Evolutionary conservation across 2,113 vertebrate species (phyloP), one percentile per base, ranked within the genome.

Genomic region (Mormyrus iriodes): DNA sequence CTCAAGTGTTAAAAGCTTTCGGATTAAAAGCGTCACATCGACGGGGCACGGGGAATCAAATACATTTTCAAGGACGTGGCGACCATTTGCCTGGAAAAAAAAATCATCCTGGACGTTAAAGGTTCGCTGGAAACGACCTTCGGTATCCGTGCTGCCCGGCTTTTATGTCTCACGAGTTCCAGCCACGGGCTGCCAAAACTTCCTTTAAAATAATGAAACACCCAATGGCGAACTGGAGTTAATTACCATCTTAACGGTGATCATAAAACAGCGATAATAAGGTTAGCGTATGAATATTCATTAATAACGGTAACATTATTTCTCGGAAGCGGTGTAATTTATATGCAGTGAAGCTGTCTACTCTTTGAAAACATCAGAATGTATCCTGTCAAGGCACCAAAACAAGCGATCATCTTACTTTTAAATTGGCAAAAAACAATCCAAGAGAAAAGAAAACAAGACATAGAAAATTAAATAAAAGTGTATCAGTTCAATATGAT

Each of bases 1-100:
- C 95, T 95, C 95, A 95, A 95, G 95, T 95, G 95, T 95, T 96
- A 96, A 96, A 96, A 96, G 95, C 95, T 95, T 96, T 94, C 92
- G 91, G 93, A 88, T 92, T 93, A 19, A 93, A 90, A 94, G 95
- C 94, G 94, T 95, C 94, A 93, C 95, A 94, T 94, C 94, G 93
- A 93, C 93, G 93, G 73, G 92, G 92, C 94, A 90, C 91, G 93
- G 94, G 91, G 93, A 96, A 96, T 95, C 94, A 96, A 95, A 95
- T 95, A 94, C 94, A 94, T 95, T 95, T 94, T 95, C 95, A 96
- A 96, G 96, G 96, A 94, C 96, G 95, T 94, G 91, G 91, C 94
- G 95, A 94, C 94, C 95, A 95, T 95, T 95, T 94, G 93, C 93
- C 93, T 93, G 92, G 93, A 42, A 79, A 42, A 94, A 95, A 95